Base-by-base conservation (phyloP, 2,888 invertebrate species). In the Diadegma fenestrale region DNA sequence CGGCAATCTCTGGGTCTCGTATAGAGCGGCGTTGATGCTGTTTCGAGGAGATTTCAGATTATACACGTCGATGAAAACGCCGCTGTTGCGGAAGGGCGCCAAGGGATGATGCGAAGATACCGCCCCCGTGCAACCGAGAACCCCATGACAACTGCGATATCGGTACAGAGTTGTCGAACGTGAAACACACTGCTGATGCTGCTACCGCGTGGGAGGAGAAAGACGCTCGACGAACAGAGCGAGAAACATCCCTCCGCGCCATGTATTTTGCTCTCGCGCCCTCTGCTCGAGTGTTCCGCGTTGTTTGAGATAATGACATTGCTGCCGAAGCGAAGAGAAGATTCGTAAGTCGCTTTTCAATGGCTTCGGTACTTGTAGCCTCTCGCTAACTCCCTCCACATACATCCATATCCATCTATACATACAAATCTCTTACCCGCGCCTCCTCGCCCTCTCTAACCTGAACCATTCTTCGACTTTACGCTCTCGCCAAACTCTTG, bases 251-350 rank as follows among this genome's bases (percentile, higher is more conserved):
- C 84, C 78, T 80, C 66, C 83, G 10, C 37, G 7, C 37, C 85
- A 87, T 86, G 88, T 85, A 86, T 86, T n/a, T n/a, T 85, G 86
- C 87, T 81, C 86, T 84, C 87, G 87, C 86, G 80, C 88, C 84
- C 86, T n/a, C n/a, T 37, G 8, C 37, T 81, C 88, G 88, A 90
- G 88, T 88, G 89, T 88, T 88, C 87, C 87, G 87, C 88, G 86
- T 90, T 89, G 88, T 89, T 89, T 89, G 88, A 89, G 89, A 90
- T 90, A 89, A 90, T 90, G 90, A 90, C 89, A 89, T 90, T 87
- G 89, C 87, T 85, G 88, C 87, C 80, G 84, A 84, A 86, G 85
- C 81, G 87, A 33, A 80, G 80, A 81, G 78, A 81, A 77, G 82
- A 85, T 82, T 82, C 85, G 77, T 72, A 80, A 88, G 88, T 86